Base-by-base conservation (phyloP, 2,797 vertebrate species). In the Galagoides demidoff region DNA sequence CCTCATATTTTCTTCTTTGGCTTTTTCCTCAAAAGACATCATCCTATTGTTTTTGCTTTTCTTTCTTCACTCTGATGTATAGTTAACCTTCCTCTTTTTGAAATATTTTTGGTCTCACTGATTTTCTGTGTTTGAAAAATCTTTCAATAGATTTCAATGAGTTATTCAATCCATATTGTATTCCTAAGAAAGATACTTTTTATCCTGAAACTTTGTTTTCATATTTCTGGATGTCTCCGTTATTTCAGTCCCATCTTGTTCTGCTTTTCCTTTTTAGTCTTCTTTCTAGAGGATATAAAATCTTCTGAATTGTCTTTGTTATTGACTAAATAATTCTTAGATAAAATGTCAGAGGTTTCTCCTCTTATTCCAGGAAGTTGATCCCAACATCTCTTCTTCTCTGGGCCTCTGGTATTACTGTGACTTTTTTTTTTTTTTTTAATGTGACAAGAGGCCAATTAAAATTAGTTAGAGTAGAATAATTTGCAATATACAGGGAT, bases 151-250 rank as follows among this genome's bases (percentile, higher is more conserved):
- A 49, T 91, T 93, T 93, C 66, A 81, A 85, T 82, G 68, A 93
- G 37, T 70, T 85, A 20, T 39, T 52, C 27, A 39, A 4, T 39
- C 52, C n/a, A 66, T 57, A 66, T 34, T 71, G 49, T 79, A 45
- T 88, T 88, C n/a, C 45, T 71, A 88, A 95, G 39, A 92, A 93
- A 82, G 52, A 45, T 90, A 63, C n/a, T 82, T n/a, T 78, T 89
- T 90, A 49, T 7, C 25, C 61, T 86, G 85, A 78, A 89, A 78
- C 31, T 34, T 95, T 91, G 59, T 77, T 88, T 94, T 92, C 20
- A 20, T 66, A n/a, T 82, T 95, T 92, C n/a, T 93, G n/a, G 19
- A 34, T 95, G 11, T 68, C 77, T 66, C 25, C 9, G 45, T 81
- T 95, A 87, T 85, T 94, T 95, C 20, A 93, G 11, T 92, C 95